Percentiles rank a stretch among this genome's conserved stretches.
Conservation (phyloP, 1,140 invertebrate species). For the Drosophila serrata region DNA sequence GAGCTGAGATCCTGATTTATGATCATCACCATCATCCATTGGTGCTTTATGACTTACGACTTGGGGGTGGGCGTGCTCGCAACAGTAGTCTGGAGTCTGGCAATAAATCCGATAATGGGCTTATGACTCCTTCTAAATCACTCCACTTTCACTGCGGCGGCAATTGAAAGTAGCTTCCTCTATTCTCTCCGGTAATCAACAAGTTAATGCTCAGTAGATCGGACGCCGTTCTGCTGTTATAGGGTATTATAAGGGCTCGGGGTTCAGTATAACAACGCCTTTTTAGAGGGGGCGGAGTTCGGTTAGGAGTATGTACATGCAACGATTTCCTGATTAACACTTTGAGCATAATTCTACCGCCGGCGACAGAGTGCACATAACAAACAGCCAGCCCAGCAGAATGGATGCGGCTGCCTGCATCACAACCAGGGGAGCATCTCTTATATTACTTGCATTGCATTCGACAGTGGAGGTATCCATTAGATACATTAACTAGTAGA, state of each 20-base stretch:
- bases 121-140: conserved; percentile 44
- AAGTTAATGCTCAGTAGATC: conserved; percentile 29
- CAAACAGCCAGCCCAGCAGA: conserved; percentile 53
- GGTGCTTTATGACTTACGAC: conserved; percentile 29
- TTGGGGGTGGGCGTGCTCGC: conserved; percentile 27
- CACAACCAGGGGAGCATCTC: conserved; percentile 19
- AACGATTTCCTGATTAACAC: conserved; percentile 83
- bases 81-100: conserved; percentile 58
- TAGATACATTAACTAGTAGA: no score
- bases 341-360: conserved; percentile 81
- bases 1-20: conserved; percentile 70
- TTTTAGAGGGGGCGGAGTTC: conserved; percentile 25
- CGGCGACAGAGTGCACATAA: conserved; percentile 76
- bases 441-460: background rate
- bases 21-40: conserved; percentile 39
- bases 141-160: conserved; percentile 40
- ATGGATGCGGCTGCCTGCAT: conserved; percentile 52
- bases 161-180: conserved; percentile 56
- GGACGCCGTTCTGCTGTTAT: conserved; percentile 42
- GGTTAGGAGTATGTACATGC: conserved; percentile 32
- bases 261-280: conserved; percentile 5
- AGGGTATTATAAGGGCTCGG: conserved; percentile 61
- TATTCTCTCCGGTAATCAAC: conserved; percentile 38
- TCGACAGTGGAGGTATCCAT: conserved; percentile 14
- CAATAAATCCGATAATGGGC: conserved; percentile 62